phyloP scores from a whole-genome alignment of 2,113 vertebrate species.

The Glareola pratincola region DNA sequence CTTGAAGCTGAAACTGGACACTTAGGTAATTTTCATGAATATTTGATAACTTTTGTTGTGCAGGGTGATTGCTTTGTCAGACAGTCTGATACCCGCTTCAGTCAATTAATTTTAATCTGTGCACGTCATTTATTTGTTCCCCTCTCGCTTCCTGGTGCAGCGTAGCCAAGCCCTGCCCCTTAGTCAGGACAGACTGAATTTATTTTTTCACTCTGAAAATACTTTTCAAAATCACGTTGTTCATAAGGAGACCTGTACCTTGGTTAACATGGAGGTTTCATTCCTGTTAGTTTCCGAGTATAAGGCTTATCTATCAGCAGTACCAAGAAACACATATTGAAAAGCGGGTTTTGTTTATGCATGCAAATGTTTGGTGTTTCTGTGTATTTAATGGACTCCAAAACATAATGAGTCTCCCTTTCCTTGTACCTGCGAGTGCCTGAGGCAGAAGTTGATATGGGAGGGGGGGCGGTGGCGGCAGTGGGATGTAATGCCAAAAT shows the following conservation, averaged over 20 bases:
- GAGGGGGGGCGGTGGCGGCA: neutral
- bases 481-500: neutral
- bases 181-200: neutral
- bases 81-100: neutral
- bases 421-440: neutral
- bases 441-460: accelerated
- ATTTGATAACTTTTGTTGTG: neutral
- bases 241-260: neutral
- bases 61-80: neutral
- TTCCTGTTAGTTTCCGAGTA: neutral
- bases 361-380: neutral
- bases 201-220: neutral
- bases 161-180: neutral
- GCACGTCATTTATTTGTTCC: neutral
- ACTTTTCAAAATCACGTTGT: neutral
- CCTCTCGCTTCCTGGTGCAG: neutral
- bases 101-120: neutral
- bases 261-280: neutral
- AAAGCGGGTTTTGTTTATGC: neutral
- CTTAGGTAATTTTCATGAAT: neutral
- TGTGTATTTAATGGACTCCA: neutral
- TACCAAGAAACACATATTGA: neutral
- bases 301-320: neutral
- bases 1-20: neutral
- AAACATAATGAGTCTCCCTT: neutral